Base-by-base conservation (phyloP, 1,140 invertebrate genomes). In the Magallana ariakensis region DNA sequence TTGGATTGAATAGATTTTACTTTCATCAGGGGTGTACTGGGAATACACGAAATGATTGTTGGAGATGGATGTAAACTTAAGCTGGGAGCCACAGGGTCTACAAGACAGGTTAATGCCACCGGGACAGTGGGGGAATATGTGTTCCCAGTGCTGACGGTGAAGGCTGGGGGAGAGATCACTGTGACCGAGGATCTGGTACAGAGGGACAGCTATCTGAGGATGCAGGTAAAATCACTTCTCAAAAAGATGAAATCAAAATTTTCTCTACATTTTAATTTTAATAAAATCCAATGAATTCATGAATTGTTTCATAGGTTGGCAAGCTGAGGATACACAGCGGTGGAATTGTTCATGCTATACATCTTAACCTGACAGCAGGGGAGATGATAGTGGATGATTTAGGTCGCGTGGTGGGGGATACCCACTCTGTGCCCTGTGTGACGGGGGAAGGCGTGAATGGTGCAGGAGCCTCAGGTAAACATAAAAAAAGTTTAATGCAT, bases 141-240 rank as follows among this genome's bases (percentile, higher is more conserved):
- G 19, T 89, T 93, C 60, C 88, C 87, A 10, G 81, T 83, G 16
- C 70, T 93, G 5, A 92, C 90, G 15, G 91, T 93, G 9, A 89
- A 88, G n/a, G 89, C 91, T 33, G 91, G 89, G 22, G 92, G 92
- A 15, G 91, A 93, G 75, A 90, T 93, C 54, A 91, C 91, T 4
- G 89, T 91, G 0, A 89, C 89, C 2, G 86, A 90, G 46, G 91
- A 91, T 57, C 84, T 91, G 4, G 85, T 70, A 13, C 87, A 90
- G 57, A 83, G 5, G 0, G 80, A 89, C 1, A 92, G 86, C 22
- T 83, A 54, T 4, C 53, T 92, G 16, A 87, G 85, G 6, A 84
- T 92, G 19, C 60, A 75, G 57, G 90, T 91, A 80, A 57, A 60
- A 84, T 16, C 4, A 8, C 19, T 19, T 1, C 60, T 8, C 19